Evolutionary conservation across 2,888 invertebrate species (phyloP), one percentile per base, ranked within the genome.

Genomic region (Papilio elwesi): DNA sequence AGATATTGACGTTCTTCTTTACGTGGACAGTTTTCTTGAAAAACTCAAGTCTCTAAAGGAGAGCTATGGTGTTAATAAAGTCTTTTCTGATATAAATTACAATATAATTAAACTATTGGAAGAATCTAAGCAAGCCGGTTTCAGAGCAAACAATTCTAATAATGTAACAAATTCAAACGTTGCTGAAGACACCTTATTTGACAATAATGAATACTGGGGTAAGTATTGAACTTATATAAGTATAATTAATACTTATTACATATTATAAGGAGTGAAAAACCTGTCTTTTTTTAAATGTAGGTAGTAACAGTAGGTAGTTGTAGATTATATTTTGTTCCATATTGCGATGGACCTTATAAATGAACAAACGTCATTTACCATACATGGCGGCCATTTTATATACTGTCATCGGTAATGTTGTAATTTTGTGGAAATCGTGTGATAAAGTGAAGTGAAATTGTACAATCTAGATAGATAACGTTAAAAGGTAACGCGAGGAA

Each of bases 161-260:
- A 67, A 74, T 49, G 43, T 68, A 10, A 26, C 69, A 0, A 77
- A 53, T 36, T 11, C 49, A 15, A 16, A 69, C 15, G 65, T 11
- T 57, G 76, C 77, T 38, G 74, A 76, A 68, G 73, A 78, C 53
- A 73, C 57, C 12, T 51, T 80, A 59, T 70, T 81, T 0, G 78
- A 76, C 36, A 82, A 83, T 47, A 81, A 76, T 75, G 88, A 87
- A 55, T 87, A 85, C 79, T 91, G 90, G 90, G 78, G 90, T 91
- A 78, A 85, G 85, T 78, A 62, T 3, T 8, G 7, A 26, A 26
- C 11, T 69, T 64, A 51, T 7, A 6, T 7, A n/a, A 48, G 47
- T 63, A 43, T 26, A 62, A 12, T 15, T 0, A 26, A 6, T 5
- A 6, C 10, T 8, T 26, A 1, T 16, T 11, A 16, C 4, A 8